These are phyloP conservation scores for Dryobota labecula DNA, from an alignment of 2,888 invertebrate species.

Conservation along the genomic window DNA sequence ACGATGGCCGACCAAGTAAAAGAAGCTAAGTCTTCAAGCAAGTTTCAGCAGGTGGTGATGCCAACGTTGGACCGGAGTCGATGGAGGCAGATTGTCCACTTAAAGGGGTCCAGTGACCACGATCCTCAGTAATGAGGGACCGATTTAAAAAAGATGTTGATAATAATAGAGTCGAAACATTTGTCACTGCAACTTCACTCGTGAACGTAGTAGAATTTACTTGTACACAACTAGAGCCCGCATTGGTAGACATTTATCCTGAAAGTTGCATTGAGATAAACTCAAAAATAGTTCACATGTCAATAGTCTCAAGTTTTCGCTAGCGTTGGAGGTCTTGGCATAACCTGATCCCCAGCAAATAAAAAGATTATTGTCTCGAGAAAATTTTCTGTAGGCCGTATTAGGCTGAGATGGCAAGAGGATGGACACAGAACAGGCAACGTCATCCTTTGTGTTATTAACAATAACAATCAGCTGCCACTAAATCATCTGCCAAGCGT, in stretches of 20 bases:
- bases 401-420: not conserved
- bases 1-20: no score
- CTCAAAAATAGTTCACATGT: not conserved
- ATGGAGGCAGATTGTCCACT: no score
- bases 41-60: no score
- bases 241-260: not conserved
- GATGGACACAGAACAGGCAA: not conserved
- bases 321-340: not conserved
- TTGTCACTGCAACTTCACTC: not conserved
- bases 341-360: not conserved
- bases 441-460: conserved; percentile 5
- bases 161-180: not conserved
- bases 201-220: no score
- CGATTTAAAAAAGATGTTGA: no score
- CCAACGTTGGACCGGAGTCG: no score
- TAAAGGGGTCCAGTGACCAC: no score
- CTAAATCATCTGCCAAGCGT: conserved; percentile 14
- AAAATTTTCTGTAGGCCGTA: not conserved
- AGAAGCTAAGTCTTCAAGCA: no score
- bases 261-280: not conserved
- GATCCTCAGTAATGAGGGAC: no score
- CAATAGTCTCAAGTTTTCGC: not conserved
- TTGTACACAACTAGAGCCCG: not conserved
- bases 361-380: not conserved
- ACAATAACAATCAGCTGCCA: not conserved